Conservation (phyloP, 2,888 invertebrate genomes). For the Empis stercorea region DNA sequence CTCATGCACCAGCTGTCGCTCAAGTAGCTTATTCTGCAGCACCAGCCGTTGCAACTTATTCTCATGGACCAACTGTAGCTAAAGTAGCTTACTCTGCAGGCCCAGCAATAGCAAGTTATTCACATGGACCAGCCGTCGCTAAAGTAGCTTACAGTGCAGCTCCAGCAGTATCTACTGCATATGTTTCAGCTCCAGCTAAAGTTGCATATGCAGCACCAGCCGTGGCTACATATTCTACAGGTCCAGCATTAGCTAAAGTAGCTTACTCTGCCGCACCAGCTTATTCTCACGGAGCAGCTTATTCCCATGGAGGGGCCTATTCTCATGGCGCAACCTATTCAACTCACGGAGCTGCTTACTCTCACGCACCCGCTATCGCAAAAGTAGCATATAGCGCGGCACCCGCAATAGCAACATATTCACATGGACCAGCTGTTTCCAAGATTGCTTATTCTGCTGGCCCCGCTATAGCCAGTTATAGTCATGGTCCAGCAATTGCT, state of each 20-base stretch:
- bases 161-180: slow-evolving; percentile 26
- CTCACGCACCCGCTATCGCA: slow-evolving; percentile 8
- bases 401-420: slow-evolving; percentile 9
- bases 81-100: slow-evolving; percentile 8
- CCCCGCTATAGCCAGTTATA: slow-evolving; percentile 13
- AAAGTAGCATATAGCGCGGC: slow-evolving; percentile 7
- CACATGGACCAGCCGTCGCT: slow-evolving; percentile 14
- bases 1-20: slow-evolving; percentile 7
- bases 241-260: slow-evolving; percentile 13
- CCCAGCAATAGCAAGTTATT: slow-evolving; percentile 10
- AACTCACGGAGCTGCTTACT: slow-evolving; percentile 3
- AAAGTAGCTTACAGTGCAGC: slow-evolving; percentile 20
- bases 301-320: slow-evolving; percentile 10
- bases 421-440: slow-evolving; percentile 11
- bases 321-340: slow-evolving; percentile 3
- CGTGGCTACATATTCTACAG: slow-evolving; percentile 14
- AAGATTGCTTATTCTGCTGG: slow-evolving; percentile 14
- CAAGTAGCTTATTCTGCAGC: slow-evolving; percentile 1
- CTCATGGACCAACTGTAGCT: slow-evolving; percentile 9
- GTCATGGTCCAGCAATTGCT: slow-evolving; percentile 32
- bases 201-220: slow-evolving; percentile 14
- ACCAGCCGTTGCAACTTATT: slow-evolving; percentile 8
- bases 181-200: slow-evolving; percentile 13
- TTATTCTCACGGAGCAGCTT: slow-evolving; percentile 1
- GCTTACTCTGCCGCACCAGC: slow-evolving; percentile 2